Evolutionary conservation across 2,888 invertebrate species (phyloP), one percentile per base, ranked within the genome.

Genomic region (Neocrepidodera transversa): DNA sequence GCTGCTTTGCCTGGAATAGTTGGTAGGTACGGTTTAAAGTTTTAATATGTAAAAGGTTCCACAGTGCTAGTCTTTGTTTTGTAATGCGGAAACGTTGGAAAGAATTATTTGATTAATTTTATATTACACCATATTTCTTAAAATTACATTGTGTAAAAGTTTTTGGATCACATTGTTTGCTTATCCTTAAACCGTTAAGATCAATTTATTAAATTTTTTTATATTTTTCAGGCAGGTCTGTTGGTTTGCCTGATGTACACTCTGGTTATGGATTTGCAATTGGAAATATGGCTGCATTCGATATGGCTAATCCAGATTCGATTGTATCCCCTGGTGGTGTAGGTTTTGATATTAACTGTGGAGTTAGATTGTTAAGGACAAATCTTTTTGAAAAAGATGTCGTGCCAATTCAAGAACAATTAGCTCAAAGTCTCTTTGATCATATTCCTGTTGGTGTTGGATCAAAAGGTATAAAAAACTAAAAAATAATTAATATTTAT

Each of bases 191-290:
- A n/a, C n/a, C n/a, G n/a, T n/a, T n/a, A n/a, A n/a, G n/a, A n/a
- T n/a, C n/a, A n/a, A n/a, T n/a, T n/a, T n/a, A n/a, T n/a, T n/a
- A n/a, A n/a, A n/a, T n/a, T 36, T 49, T 20, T 14, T 2, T 26
- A 2, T 18, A 18, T 10, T 20, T 5, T 47, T 17, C 28, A 42
- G 42, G 57, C 14, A 86, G 79, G 69, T 97, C 97, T 0, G 90
- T 98, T 58, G 98, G 97, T 1, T 82, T 98, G 59, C 98, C 98
- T 0, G 98, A 98, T 82, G 88, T 98, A 13, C 98, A 98, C 80
- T n/a, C 97, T 2, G 99, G 99, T 11, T 99, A 99, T 83, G 99
- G 99, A 51, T 99, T 99, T 86, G 98, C 99, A 10, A 99, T 99
- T 78, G 92, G 97, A 51, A 99, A 99, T 79, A n/a, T n/a, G n/a